Conservation (phyloP, 2,888 invertebrate genomes). For the Pemphredon lugubris region DNA sequence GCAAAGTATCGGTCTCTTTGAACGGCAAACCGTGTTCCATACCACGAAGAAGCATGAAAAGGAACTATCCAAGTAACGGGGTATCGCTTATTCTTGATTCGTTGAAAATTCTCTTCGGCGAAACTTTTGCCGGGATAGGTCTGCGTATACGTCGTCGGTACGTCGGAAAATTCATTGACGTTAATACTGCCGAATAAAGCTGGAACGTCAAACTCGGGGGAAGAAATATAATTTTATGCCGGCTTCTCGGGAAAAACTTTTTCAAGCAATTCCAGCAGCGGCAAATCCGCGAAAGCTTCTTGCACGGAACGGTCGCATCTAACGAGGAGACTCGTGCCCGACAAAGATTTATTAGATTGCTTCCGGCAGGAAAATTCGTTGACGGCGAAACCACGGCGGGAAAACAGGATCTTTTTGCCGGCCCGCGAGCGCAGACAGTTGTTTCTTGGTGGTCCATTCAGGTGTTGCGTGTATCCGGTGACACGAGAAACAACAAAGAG, state of each 20-base stretch:
- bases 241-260: conserved; percentile 1
- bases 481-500: conserved; percentile 33
- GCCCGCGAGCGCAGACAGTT: too few species aligned
- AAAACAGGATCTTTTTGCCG: conserved; percentile 51
- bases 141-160: neutral
- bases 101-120: too few species aligned
- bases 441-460: conserved; percentile 46
- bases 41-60: too few species aligned
- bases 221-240: conserved; percentile 27
- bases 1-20: too few species aligned
- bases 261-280: conserved; percentile 1
- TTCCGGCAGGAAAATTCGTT: conserved; percentile 50
- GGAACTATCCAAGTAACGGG: too few species aligned
- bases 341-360: conserved; percentile 56
- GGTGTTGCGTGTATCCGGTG: conserved; percentile 27
- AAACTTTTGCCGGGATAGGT: too few species aligned
- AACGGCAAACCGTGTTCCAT: too few species aligned
- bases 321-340: conserved; percentile 48
- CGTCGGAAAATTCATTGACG: neutral
- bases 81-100: too few species aligned
- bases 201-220: neutral
- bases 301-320: conserved; percentile 18
- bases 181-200: conserved; percentile 3
- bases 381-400: conserved; percentile 37
- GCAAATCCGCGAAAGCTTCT: conserved; percentile 28